Evolutionary conservation across 2,888 invertebrate species (phyloP), one percentile per base, ranked within the genome.

Genomic region (Cynaeus angustus): DNA sequence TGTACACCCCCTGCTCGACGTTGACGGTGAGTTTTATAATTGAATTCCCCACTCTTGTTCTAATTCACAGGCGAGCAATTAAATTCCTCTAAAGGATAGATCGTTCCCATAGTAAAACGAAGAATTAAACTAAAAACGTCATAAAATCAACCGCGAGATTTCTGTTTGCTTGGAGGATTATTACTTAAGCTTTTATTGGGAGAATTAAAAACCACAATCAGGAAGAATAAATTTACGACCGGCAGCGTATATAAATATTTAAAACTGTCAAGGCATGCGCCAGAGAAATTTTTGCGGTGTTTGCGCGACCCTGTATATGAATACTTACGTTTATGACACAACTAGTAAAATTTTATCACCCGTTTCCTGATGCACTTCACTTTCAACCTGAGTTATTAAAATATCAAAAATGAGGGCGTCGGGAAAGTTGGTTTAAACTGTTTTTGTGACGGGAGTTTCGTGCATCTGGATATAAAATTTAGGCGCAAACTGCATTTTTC

Each of bases 1-100:
- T 81, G 81, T 78, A 74, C 81, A 80, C 81, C 79, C 77, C 77
- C 77, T 81, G 77, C 76, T 78, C 74, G 77, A 78, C 72, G 75
- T 75, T 80, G 77, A 80, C 80, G 81, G 81, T 81, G 73, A 72
- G 74, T 68, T 41, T 52, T 45, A 21, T 45, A 55, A 66, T 66
- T 55, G 30, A 45, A 55, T 53, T 55, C 33, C 21, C 45, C 16
- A 16, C 13, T 58, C 28, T 46, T 50, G 62, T 37, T 21, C 48
- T 48, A 62, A 48, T 62, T 16, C 26, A 9, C n/a, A 9, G 28
- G 10, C 30, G 16, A 8, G 28, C 50, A 62, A 62, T 62, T 62
- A 62, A 62, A 62, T 50, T 48, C 37, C 50, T 50, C 30, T 48
- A 37, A 33, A 33, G 41, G 41, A 6, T 13, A 12, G 41, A 7